A percentile compares a stretch with the other conserved stretches of the same genome.
Conservation (phyloP, 2,888 invertebrate genomes). For the Drosophila peninsularis region DNA sequence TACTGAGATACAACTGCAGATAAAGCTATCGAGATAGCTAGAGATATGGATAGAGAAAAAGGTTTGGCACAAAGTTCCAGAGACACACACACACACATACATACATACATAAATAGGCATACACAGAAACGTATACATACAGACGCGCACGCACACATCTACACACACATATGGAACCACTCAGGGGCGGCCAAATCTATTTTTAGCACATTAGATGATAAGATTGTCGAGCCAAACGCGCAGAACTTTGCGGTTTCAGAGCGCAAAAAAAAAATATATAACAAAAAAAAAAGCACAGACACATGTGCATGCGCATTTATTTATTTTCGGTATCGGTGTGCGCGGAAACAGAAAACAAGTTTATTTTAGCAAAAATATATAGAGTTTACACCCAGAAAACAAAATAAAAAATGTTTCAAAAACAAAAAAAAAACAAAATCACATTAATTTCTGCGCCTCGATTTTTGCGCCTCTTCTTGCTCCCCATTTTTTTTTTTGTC, state of each 20-base stretch:
- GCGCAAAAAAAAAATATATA: slow-evolving; percentile 42
- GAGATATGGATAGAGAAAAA: slow-evolving; percentile 28
- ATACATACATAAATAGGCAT: slow-evolving; percentile 14
- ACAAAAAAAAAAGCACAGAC: slow-evolving; percentile 27
- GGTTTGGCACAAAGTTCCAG: slow-evolving; percentile 65
- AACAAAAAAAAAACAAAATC: slow-evolving; percentile 10
- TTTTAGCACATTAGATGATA: slow-evolving; percentile 75
- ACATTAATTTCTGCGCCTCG: slow-evolving; percentile 34
- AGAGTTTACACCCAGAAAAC: slow-evolving; percentile 48
- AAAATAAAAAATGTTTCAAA: slow-evolving; percentile 33
- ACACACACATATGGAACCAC: slow-evolving; percentile 39
- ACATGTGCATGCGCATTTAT: slow-evolving; percentile 29
- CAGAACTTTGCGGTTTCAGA: slow-evolving; percentile 70
- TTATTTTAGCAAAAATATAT: slow-evolving; percentile 47
- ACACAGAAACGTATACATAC: slow-evolving; percentile 27
- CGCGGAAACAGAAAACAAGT: slow-evolving; percentile 56
- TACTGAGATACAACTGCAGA: not conserved
- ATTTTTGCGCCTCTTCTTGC: slow-evolving; percentile 20
- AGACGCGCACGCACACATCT: not conserved
- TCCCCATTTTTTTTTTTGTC: not conserved
- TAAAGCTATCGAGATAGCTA: not conserved
- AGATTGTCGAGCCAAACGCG: slow-evolving; percentile 70
- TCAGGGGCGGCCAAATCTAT: slow-evolving; percentile 68
- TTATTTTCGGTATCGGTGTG: slow-evolving; percentile 9
- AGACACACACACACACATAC: slow-evolving; percentile 10